These are phyloP conservation scores for Macrotus californicus DNA, from an alignment of 2,113 vertebrate species.

Conservation along the genomic window DNA sequence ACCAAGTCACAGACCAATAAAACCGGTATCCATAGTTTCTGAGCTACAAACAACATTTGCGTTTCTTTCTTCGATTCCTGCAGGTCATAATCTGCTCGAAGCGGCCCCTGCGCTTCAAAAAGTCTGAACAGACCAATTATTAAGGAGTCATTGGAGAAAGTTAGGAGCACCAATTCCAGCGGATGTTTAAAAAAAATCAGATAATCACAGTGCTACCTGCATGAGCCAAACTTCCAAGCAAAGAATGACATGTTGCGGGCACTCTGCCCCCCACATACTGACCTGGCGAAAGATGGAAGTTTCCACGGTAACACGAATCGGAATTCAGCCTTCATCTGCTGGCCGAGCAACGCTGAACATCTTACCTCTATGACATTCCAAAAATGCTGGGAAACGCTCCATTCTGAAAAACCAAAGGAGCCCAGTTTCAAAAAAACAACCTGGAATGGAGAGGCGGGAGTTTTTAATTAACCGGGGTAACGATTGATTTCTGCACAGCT, in stretches of 20 bases:
- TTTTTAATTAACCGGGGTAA: background rate
- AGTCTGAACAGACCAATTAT: background rate
- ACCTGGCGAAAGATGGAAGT: background rate
- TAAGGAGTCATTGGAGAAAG: background rate
- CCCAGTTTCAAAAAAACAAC: background rate
- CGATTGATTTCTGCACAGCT: background rate
- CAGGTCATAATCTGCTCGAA: background rate
- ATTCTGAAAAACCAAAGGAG: background rate
- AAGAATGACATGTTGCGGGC: accelerated
- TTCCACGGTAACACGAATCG: background rate
- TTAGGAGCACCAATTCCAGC: background rate
- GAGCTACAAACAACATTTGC: background rate
- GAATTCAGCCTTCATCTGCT: background rate
- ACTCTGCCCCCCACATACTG: background rate
- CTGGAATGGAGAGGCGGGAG: background rate
- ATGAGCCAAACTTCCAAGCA: background rate
- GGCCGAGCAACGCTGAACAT: background rate
- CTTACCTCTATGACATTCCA: background rate
- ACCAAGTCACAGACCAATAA: background rate
- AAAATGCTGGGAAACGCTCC: background rate
- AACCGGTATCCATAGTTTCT: background rate
- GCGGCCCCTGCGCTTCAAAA: background rate
- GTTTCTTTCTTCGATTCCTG: background rate
- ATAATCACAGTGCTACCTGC: background rate
- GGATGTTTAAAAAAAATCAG: background rate